Evolutionary conservation across 2,113 vertebrate genomes (phyloP), one percentile per base, ranked within the genome.

Genomic region (Rhea pennata): DNA sequence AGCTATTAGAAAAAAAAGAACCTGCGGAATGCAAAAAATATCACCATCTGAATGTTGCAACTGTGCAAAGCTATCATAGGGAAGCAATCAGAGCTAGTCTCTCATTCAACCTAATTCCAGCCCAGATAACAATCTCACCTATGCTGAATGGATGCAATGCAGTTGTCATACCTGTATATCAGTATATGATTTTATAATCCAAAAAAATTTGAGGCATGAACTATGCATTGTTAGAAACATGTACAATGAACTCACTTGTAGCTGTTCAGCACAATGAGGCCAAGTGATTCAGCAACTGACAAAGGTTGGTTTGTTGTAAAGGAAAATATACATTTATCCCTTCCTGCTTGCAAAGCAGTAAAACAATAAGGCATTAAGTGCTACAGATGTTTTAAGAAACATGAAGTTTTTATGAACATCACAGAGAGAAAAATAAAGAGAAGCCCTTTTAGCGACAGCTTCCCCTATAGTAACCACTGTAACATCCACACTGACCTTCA

Each of bases 101-200:
- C 42, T 78, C 65, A 88, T 84, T 91, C 36, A 53, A 93, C 83
- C 51, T 82, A 91, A 91, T 80, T 67, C 58, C 65, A 58, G 48
- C 54, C 39, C 42, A 92, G 95, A 96, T 91, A 91, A 91, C 53
- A 66, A 95, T 88, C 84, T 65, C n/a, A 80, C 44, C 69, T 72
- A 72, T 79, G 73, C 31, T 92, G 92, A 95, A 91, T 48, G 69
- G 77, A 92, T 40, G 71, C 66, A 92, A 61, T 88, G 64, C 46
- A 50, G 14, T 73, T 90, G 76, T 82, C 95, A 94, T 95, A 96
- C 95, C 95, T 97, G 91, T 92, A 19, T 36, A 95, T 94, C 94
- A 96, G 84, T 46, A 8, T 42, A 65, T 46, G 84, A 92, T 91
- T 94, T 88, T 86, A 69, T 72, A 92, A 96, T 39, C 66, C 70